Evolutionary conservation across 1,140 invertebrate genomes (phyloP), one percentile per base, ranked within the genome.

Genomic region (Drosophila pruinosa): DNA sequence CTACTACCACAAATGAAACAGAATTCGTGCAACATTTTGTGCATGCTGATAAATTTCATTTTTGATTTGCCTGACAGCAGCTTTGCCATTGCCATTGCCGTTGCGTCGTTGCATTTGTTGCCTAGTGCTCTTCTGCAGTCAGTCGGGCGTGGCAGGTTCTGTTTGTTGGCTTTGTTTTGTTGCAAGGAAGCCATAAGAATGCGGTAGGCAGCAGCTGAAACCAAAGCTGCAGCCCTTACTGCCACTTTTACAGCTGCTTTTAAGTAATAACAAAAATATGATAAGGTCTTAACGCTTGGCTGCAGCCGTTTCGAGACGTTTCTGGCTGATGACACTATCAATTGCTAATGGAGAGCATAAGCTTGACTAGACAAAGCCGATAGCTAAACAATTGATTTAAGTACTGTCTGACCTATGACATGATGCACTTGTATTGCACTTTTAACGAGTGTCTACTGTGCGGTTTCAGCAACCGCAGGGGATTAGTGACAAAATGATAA

Each of bases 241-340:
- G 15, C 48, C 47, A 36, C 62, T 53, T 52, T 48, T 28, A 41
- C 65, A 58, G 63, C 78, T 68, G 47, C 62, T 74, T 59, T 76
- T 79, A 54, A 48, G 64, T 77, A 86, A 86, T 81, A 81, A 86
- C 81, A 76, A 86, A 81, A 86, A 77, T 68, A 77, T 75, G 77
- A 86, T 85, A 86, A 86, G 81, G 53, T 15, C 47, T 59, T 56
- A 34, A 64, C 61, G 52, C 68, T 31, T 65, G 61, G 56, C 12
- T 53, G 59, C 7, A 10, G 48, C 14, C 39, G 39, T 54, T 70
- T 39, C 59, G 50, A 69, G 58, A 43, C 38, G 56, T 28, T 61
- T 19, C 57, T 43, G 38, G 31, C 65, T 50, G 68, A 50, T 56
- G 68, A 56, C 59, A 65, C 43, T 57, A 57, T 71, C 68, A 48